A percentile compares a stretch with the other conserved stretches of the same genome.
Conservation (phyloP, 2,113 vertebrate species). For the Trichomycterus rosablanca region DNA sequence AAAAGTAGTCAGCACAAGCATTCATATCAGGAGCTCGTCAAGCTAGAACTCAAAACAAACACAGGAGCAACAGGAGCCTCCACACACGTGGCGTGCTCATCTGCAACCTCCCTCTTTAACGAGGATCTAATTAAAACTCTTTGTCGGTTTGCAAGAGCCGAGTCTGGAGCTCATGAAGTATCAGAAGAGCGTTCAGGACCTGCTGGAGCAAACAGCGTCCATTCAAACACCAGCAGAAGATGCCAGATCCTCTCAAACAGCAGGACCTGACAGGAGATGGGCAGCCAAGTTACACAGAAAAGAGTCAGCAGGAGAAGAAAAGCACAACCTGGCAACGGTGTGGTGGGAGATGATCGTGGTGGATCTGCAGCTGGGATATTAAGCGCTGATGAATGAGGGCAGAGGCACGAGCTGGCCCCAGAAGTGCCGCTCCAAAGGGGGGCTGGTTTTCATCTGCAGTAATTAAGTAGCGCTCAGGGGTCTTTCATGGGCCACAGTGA, state of each 20-base stretch:
- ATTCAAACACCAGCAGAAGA: constrained; percentile 21
- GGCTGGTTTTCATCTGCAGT: constrained; percentile 39
- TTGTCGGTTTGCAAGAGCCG: constrained; percentile 16
- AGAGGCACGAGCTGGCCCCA: constrained; percentile 17
- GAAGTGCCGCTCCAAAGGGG: constrained; percentile 22
- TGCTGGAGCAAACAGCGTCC: neutral
- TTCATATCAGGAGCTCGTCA: too few relatives aligned
- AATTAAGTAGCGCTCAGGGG: constrained; percentile 38
- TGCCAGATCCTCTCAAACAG: constrained; percentile 57
- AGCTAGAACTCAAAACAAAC: too few relatives aligned
- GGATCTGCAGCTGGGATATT: constrained; percentile 35
- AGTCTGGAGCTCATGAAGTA: constrained; percentile 7
- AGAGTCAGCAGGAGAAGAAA: constrained; percentile 25
- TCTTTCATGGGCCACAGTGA: neutral
- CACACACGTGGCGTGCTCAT: too few relatives aligned
- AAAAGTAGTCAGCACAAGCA: too few relatives aligned
- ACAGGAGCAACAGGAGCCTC: too few relatives aligned
- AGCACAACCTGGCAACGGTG: constrained; percentile 31
- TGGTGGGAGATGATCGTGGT: neutral
- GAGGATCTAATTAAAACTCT: constrained; percentile 40
- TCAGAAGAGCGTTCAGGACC: constrained; percentile 14
- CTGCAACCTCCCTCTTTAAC: too few relatives aligned
- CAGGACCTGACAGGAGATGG: constrained; percentile 37
- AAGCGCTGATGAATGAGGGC: constrained; percentile 14
- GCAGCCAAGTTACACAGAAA: constrained; percentile 24